Evolutionary conservation across 2,797 vertebrate genomes (phyloP).

Genomic region (Rhinoraja longicauda): DNA sequence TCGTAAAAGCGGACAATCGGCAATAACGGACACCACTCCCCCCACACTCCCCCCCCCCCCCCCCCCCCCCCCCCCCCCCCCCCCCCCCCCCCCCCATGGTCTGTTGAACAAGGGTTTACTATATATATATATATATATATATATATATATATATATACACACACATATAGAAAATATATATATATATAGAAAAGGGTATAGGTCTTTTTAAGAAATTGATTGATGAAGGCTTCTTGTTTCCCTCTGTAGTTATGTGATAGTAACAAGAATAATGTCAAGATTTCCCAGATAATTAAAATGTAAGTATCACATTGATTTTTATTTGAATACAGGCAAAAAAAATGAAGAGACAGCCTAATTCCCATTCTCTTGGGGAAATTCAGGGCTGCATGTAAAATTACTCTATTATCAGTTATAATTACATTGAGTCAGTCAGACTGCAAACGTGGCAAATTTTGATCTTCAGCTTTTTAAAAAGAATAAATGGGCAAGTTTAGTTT

Average conservation of each 20-base stretch:
- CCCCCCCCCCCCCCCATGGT: too few relatives aligned
- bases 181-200: too few relatives aligned
- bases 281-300: neutral
- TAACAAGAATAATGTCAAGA: neutral
- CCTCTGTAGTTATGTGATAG: neutral
- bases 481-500: neutral
- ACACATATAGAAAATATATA: too few relatives aligned
- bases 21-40: too few relatives aligned
- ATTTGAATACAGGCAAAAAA: neutral
- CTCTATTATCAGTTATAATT: neutral
- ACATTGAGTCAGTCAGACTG: neutral
- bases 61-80: too few relatives aligned
- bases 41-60: too few relatives aligned
- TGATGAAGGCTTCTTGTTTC: neutral
- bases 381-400: neutral
- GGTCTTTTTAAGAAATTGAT: neutral
- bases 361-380: neutral
- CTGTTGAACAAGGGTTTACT: too few relatives aligned
- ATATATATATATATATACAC: too few relatives aligned
- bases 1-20: too few relatives aligned
- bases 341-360: neutral
- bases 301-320: neutral
- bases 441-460: neutral
- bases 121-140: too few relatives aligned
- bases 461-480: too few relatives aligned